A percentile compares a stretch with the other conserved stretches of the same genome.
Conservation (phyloP, 2,888 invertebrate genomes). For the Chesias legatella region DNA sequence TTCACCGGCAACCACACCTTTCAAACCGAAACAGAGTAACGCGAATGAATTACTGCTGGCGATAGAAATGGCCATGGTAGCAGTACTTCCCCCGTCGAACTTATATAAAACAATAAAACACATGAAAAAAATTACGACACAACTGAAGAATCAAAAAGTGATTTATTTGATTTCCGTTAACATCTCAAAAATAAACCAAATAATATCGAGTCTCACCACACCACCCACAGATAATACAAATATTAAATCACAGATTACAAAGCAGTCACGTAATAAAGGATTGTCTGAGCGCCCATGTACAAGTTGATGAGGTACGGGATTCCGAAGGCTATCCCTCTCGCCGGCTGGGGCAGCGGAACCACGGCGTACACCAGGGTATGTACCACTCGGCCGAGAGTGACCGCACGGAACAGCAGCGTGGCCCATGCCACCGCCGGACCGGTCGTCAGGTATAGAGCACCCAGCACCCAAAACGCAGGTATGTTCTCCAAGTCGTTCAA, state of each 20-base stretch:
- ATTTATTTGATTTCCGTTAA: no score
- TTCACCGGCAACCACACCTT: no score
- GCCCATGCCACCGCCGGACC: conserved; percentile 69
- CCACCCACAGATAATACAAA: no score
- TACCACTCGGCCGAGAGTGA: conserved; percentile 75
- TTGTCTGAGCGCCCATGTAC: conserved; percentile 60
- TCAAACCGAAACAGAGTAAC: no score
- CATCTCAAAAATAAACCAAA: no score
- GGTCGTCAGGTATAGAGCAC: conserved; percentile 81
- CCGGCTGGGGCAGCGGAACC: conserved; percentile 80
- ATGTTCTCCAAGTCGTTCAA: conserved; percentile 88
- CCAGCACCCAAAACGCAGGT: conserved; percentile 82
- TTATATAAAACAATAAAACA: no score
- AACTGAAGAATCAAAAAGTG: no score
- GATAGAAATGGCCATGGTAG: no score
- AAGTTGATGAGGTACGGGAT: conserved; percentile 47
- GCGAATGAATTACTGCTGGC: no score
- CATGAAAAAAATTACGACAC: no score
- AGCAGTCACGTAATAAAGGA: conserved; percentile 46
- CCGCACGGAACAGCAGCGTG: conserved; percentile 67
- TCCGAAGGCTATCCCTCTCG: conserved; percentile 54
- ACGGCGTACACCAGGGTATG: conserved; percentile 85
- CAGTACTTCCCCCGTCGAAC: no score
- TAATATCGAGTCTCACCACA: no score
- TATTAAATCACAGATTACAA: conserved; percentile 26